These are phyloP conservation scores for Hyperoplus lanceolatus DNA, from an alignment of 2,797 vertebrate genomes.

Conservation along the genomic window DNA sequence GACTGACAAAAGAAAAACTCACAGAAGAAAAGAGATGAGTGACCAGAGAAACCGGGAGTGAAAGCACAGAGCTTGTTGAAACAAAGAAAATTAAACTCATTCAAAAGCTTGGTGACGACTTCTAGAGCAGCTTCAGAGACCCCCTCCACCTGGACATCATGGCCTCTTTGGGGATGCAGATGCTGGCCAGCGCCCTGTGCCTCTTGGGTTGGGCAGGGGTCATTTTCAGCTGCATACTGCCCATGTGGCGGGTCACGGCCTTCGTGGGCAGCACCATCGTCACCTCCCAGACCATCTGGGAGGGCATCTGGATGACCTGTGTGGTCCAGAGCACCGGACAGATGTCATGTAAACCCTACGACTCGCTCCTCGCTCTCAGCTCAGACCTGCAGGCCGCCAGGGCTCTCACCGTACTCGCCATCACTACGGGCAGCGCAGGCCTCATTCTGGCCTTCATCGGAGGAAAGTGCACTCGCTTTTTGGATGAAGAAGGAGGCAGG, in stretches of 20 bases:
- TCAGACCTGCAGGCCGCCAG: constrained; percentile 83
- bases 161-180: constrained; percentile 83
- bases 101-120: constrained; percentile 25
- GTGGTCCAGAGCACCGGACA: constrained; percentile 85
- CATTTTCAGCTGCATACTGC: constrained; percentile 80
- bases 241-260: constrained; percentile 86
- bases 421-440: constrained; percentile 71
- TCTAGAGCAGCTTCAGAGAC: not conserved
- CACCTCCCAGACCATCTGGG: constrained; percentile 84
- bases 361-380: constrained; percentile 81
- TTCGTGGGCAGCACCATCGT: constrained; percentile 86
- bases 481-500: constrained; percentile 67
- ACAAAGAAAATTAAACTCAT: not conserved
- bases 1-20: constrained; percentile 12
- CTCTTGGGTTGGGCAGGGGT: constrained; percentile 83
- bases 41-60: not conserved
- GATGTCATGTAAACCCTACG: constrained; percentile 84
- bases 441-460: constrained; percentile 86
- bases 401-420: constrained; percentile 79
- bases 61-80: constrained; percentile 1
- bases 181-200: constrained; percentile 82
- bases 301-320: constrained; percentile 89
- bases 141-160: constrained; percentile 60
- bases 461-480: constrained; percentile 88
- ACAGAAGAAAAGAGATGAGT: not conserved